Evolutionary conservation across 2,113 vertebrate genomes (phyloP).

Genomic region (Cyprinodon tularosa): DNA sequence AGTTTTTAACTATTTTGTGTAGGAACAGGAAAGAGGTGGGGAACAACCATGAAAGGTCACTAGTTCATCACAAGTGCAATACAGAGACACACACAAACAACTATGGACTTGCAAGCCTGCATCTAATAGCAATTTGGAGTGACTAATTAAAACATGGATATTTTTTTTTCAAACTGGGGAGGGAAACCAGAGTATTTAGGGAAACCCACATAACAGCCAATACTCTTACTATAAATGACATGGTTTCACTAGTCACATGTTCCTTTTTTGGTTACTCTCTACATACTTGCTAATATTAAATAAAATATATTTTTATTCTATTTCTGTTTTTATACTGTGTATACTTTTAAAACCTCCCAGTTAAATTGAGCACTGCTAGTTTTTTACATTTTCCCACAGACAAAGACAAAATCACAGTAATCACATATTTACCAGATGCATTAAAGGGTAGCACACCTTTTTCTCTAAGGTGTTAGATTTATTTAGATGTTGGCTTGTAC

Average conservation of each 20-base stretch:
- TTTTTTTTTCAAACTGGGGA: neutral
- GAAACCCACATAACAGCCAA: neutral
- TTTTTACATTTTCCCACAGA: neutral
- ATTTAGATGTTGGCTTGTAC: too few species aligned
- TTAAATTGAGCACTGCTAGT: neutral
- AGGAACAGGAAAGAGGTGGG: neutral
- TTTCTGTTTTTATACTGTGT: neutral
- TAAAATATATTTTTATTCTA: neutral
- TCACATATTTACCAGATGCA: too few species aligned
- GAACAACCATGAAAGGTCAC: neutral
- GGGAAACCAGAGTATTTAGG: neutral
- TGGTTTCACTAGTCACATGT: neutral
- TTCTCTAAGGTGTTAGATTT: too few species aligned
- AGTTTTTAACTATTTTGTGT: neutral
- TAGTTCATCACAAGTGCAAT: neutral
- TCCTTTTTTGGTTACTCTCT: neutral
- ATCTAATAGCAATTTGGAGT: neutral
- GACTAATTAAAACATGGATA: conserved; percentile 1
- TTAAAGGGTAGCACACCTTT: too few species aligned
- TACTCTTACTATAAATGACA: neutral
- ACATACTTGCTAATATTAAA: neutral
- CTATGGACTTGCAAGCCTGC: neutral
- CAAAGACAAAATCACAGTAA: too few species aligned
- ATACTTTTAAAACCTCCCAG: neutral
- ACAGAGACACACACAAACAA: neutral